Conservation (phyloP, 64 coral and sea anemone genomes). For the Dendronephthya gigantea region DNA sequence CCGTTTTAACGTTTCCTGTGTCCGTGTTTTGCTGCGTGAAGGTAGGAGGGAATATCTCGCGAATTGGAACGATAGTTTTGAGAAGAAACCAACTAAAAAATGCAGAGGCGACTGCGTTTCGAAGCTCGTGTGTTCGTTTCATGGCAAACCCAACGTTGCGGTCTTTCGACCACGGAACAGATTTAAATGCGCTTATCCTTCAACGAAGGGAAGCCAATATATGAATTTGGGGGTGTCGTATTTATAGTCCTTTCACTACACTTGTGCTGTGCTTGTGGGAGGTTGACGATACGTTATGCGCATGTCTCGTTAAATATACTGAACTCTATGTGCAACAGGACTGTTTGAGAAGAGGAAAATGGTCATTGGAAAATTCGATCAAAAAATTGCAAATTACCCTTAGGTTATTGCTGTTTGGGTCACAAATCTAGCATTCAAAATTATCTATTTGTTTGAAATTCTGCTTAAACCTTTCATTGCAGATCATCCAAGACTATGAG, state of each 20-base stretch:
- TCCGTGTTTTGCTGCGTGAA: conserved; percentile 88
- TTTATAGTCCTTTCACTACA: conserved; percentile 1
- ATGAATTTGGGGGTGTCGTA: accelerated
- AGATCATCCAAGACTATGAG: conserved; percentile 88
- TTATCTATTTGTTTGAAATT: background rate
- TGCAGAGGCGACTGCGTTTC: conserved; percentile 61
- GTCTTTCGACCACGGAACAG: conserved; percentile 75
- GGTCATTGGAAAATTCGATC: no score
- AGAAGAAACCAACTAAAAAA: conserved; percentile 3
- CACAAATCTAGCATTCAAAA: no score
- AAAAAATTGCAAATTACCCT: no score
- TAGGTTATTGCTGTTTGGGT: no score
- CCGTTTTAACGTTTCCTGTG: conserved; percentile 61
- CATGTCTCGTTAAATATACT: background rate
- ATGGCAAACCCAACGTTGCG: conserved; percentile 58
- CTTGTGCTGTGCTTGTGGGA: conserved; percentile 7
- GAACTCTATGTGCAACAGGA: background rate
- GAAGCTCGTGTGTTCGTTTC: conserved; percentile 54
- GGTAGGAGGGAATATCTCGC: conserved; percentile 24
- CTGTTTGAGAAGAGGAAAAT: no score
- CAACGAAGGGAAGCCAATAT: conserved; percentile 72
- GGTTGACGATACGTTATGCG: background rate
- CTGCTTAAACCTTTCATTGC: background rate
- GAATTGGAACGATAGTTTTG: background rate
- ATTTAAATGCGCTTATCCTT: conserved; percentile 98